Evolutionary conservation across 2,888 invertebrate genomes (phyloP).

Genomic region (Cheilosia variabilis): DNA sequence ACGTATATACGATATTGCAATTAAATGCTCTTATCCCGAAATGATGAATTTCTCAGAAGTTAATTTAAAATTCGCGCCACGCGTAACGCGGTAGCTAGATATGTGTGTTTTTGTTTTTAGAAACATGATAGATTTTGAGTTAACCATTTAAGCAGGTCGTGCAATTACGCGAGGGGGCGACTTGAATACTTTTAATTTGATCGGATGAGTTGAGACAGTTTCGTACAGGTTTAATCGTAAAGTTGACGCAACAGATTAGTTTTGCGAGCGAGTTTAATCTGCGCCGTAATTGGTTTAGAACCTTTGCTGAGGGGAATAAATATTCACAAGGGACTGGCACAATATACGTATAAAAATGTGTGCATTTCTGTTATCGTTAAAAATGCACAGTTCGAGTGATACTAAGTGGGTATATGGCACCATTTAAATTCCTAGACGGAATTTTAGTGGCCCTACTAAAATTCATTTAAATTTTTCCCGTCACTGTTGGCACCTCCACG

Average conservation of each 20-base stretch:
- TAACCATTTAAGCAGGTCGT: background rate
- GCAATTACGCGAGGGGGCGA: background rate
- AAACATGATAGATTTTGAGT: constrained; percentile 9
- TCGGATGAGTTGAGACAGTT: constrained; percentile 5
- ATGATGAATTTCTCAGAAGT: constrained; percentile 51
- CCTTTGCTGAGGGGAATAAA: too few species aligned
- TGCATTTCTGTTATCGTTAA: too few species aligned
- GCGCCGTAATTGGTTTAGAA: too few species aligned
- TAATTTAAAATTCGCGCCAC: constrained; percentile 55
- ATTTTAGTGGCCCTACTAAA: too few species aligned
- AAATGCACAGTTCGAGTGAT: too few species aligned
- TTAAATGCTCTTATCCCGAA: constrained; percentile 47
- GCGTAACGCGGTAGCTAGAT: constrained; percentile 53
- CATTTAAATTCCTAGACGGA: too few species aligned
- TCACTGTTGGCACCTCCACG: too few species aligned
- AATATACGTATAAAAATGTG: too few species aligned
- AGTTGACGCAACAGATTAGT: background rate
- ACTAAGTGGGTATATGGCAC: too few species aligned
- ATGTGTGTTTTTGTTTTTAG: background rate
- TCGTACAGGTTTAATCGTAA: constrained; percentile 3
- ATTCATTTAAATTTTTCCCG: too few species aligned
- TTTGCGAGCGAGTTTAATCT: too few species aligned
- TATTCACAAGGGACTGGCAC: too few species aligned
- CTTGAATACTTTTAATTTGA: constrained; percentile 16
- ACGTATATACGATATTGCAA: constrained; percentile 57